phyloP scores from a whole-genome alignment of 1,140 invertebrate genomes.

The Psilanteris sp. region DNA sequence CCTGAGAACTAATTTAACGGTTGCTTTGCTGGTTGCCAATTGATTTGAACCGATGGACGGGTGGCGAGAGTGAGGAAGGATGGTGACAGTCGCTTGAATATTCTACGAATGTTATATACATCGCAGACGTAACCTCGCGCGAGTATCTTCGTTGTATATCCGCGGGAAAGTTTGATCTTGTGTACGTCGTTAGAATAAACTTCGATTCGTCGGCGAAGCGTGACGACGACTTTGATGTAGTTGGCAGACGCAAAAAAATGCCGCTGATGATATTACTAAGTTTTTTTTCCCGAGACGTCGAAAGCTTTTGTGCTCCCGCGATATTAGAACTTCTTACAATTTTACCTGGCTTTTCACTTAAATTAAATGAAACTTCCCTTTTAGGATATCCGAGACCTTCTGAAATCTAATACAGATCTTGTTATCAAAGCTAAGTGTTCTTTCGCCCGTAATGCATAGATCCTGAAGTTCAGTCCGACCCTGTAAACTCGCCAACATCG shows the following conservation, averaged over 20 bases:
- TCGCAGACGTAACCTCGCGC: too few species aligned
- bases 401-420: constrained; percentile 51
- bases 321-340: constrained; percentile 56
- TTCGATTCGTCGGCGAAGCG: constrained; percentile 40
- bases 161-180: constrained; percentile 56
- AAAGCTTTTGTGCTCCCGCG: constrained; percentile 18
- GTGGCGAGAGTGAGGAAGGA: too few species aligned
- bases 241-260: constrained; percentile 51
- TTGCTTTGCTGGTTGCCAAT: too few species aligned
- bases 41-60: too few species aligned
- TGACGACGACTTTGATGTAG: constrained; percentile 52
- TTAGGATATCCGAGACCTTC: constrained; percentile 34
- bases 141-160: too few species aligned
- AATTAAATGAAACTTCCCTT: constrained; percentile 57
- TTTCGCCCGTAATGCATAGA: constrained; percentile 19
- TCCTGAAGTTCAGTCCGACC: constrained; percentile 30
- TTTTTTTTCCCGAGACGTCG: constrained; percentile 37
- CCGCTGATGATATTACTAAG: constrained; percentile 46
- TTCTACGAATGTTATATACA: too few species aligned
- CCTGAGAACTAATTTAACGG: too few species aligned
- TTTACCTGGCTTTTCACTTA: constrained; percentile 50
- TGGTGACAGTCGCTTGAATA: too few species aligned
- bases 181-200: constrained; percentile 61
- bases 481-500: constrained; percentile 6
- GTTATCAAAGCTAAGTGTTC: constrained; percentile 36